Base-by-base conservation (phyloP, 2,888 invertebrate species). In the Bombyx huttoni region DNA sequence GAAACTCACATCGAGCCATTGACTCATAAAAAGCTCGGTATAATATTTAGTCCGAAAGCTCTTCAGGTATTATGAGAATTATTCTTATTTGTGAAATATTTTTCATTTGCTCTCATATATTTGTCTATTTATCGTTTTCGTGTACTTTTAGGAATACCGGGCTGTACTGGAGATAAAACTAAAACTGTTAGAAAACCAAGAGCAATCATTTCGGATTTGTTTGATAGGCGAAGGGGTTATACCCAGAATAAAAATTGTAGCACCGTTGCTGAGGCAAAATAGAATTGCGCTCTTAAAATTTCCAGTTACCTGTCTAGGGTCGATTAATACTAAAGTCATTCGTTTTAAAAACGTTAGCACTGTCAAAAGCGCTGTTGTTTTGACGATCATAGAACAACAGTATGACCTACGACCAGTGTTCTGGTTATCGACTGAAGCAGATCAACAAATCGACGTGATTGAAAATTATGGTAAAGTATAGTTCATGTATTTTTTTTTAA, bases 141-240 rank as follows among this genome's bases (percentile, higher is more conserved):
- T 47, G n/a, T 51, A 46, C 7, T 72, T 70, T 52, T 60, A 88
- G 88, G 83, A 85, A 62, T 88, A 88, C 55, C 73, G 82, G 56
- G 83, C 86, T 7, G 80, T 88, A 34, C 62, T 88, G 46, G 84
- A 85, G 73, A 76, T 88, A 46, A 81, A 72, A 60, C 61, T 87
- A 34, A 88, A 86, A 59, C 66, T 81, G 51, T 65, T 84, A 12
- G 76, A 84, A 52, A 82, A 78, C 58, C 71, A 81, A 59, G 74
- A 81, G 57, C 73, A 80, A 56, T 75, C 78, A 6, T 88, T 79
- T 57, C 83, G 78, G 63, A 75, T 88, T 58, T 87, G 87, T 58
- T 61, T 88, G 33, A 79, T 85, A 47, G 88, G 88, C 3, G 82
- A 84, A 72, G 88, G 88, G 33, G 78, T 78, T 3, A 86, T 88